Conservation (phyloP, 2,797 vertebrate species). For the Onychomys arenicola region DNA sequence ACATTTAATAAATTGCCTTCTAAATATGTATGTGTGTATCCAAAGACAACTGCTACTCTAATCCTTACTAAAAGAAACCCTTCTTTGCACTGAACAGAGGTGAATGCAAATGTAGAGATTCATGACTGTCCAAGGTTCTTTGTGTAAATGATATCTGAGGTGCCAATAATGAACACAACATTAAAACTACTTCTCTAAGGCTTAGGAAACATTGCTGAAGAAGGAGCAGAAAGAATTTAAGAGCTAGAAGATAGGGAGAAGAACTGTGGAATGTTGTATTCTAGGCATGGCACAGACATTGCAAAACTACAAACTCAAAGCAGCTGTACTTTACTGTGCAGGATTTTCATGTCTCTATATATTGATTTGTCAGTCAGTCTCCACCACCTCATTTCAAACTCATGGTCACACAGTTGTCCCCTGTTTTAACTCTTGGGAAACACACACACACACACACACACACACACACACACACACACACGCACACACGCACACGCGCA, state of each 20-base stretch:
- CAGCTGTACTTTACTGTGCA: not conserved
- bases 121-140: not conserved
- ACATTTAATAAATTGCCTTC: not conserved
- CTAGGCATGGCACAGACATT: not conserved
- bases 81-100: not conserved
- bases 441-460: not conserved
- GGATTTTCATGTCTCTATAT: too few relatives aligned
- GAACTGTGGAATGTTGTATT: not conserved
- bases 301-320: not conserved
- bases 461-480: too few relatives aligned
- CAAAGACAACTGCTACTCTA: not conserved
- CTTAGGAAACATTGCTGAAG: not conserved
- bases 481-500: too few relatives aligned
- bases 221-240: not conserved
- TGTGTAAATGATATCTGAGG: not conserved
- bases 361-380: not conserved
- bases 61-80: not conserved
- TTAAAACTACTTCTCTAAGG: not conserved
- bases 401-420: not conserved
- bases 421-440: not conserved
- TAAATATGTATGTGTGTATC: not conserved
- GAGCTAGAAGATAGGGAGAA: not conserved
- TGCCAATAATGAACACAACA: not conserved
- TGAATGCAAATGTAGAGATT: not conserved
- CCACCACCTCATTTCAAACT: not conserved